phyloP scores from a whole-genome alignment of 2,113 vertebrate species.

The Capra hircus region DNA sequence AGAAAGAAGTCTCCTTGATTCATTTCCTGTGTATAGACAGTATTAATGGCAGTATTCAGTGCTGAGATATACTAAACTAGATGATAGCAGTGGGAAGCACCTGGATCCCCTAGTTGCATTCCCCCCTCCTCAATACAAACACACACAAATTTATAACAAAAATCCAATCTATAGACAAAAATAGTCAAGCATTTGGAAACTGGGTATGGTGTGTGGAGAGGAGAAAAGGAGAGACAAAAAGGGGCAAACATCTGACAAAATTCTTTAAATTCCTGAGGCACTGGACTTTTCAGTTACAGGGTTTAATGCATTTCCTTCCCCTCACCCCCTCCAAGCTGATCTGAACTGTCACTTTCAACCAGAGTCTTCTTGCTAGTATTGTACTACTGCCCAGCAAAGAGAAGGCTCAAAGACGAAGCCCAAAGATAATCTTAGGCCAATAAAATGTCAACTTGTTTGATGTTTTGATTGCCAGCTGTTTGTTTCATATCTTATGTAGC shows the following conservation, averaged over 20 bases:
- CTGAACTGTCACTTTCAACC: slow-evolving; percentile 8
- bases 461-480: slow-evolving; percentile 40
- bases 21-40: neutral
- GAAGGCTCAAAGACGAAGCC: neutral
- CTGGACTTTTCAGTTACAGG: neutral
- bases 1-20: neutral
- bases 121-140: neutral
- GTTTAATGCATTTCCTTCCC: neutral
- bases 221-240: neutral
- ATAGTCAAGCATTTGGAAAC: neutral
- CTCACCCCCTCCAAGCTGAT: neutral
- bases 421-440: neutral
- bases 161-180: slow-evolving; percentile 1
- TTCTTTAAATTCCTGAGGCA: neutral
- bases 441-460: slow-evolving; percentile 27
- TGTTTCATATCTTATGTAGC: slow-evolving; percentile 3
- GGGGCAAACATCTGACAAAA: neutral
- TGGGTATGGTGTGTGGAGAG: neutral
- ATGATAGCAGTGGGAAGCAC: neutral
- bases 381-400: neutral
- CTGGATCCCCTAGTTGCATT: neutral
- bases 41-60: neutral
- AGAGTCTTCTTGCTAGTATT: neutral
- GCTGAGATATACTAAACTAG: neutral
- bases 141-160: neutral